Base-by-base conservation (phyloP, 2,888 invertebrate species). In the Dioctria linearis region DNA sequence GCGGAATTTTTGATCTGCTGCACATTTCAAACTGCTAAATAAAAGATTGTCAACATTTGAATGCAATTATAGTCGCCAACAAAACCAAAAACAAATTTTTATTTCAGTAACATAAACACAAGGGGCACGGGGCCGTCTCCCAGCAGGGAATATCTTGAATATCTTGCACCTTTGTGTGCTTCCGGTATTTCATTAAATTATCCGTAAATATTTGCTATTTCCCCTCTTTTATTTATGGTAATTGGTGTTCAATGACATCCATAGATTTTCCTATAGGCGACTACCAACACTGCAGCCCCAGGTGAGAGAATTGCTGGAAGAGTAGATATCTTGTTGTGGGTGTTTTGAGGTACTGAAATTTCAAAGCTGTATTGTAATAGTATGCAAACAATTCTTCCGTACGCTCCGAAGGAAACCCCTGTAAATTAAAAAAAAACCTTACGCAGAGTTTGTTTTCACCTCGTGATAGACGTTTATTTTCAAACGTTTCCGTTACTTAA, bases 201-300 rank as follows among this genome's bases (percentile, higher is more conserved):
- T 63, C 63, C 49, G 49, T 46, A 73, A 73, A 73, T 73, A 73
- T 76, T 76, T 63, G 49, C 42, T 59, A 59, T 59, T 75, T 76
- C 49, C 39, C 63, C 51, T 49, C 63, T 76, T 63, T 76, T 76
- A 76, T 76, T 76, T 76, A 76, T 76, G 76, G 76, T 76, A 76
- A 76, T 76, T 76, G 76, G 76, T 46, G 76, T 73, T 73, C 73
- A 73, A 73, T 73, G 59, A 59, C 54, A 73, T 49, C 61, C 63
- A 51, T 76, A 76, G 76, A 76, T 76, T 76, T 76, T n/a, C 49
- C 39, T 42, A 63, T 54, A 57, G 57, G 3, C 73, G 8, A n/a
- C 54, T 57, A 73, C 42, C 25, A 25, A 25, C 25, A 25, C 59
- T 73, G 40, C 54, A 57, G 57, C n/a, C 13, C 39, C 42, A 37